Conservation (phyloP, 2,888 invertebrate species). For the Lochmaea crataegi region DNA sequence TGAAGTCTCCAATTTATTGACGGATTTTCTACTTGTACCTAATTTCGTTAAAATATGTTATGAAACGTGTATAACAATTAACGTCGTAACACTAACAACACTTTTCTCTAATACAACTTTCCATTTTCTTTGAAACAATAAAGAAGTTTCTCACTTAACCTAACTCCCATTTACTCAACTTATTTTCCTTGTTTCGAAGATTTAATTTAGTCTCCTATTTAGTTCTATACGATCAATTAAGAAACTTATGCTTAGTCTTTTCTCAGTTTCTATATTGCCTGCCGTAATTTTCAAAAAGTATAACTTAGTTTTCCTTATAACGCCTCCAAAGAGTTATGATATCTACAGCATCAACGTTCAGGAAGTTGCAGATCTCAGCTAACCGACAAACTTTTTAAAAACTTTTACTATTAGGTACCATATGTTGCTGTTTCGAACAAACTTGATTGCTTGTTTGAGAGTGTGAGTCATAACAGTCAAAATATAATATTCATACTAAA, state of each 20-base stretch:
- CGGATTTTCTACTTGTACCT: too few relatives aligned
- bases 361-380: slow-evolving; percentile 1
- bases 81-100: background rate
- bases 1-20: background rate
- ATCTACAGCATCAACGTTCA: slow-evolving; percentile 18
- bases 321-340: slow-evolving; percentile 26
- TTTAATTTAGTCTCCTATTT: slow-evolving; percentile 26
- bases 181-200: slow-evolving; percentile 12
- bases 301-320: slow-evolving; percentile 23
- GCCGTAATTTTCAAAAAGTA: slow-evolving; percentile 24
- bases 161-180: slow-evolving; percentile 26
- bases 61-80: background rate
- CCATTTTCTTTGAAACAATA: slow-evolving; percentile 14
- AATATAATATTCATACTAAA: background rate
- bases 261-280: slow-evolving; percentile 20
- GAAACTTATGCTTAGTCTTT: slow-evolving; percentile 31
- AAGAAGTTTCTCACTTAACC: slow-evolving; percentile 26
- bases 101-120: slow-evolving; percentile 5
- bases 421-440: slow-evolving; percentile 16
- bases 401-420: slow-evolving; percentile 21
- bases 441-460: background rate
- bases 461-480: background rate
- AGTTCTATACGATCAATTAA: slow-evolving; percentile 29
- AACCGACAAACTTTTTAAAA: slow-evolving; percentile 24
- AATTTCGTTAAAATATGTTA: too few relatives aligned